Base-by-base conservation (phyloP, 2,113 vertebrate genomes). In the Zeus faber region DNA sequence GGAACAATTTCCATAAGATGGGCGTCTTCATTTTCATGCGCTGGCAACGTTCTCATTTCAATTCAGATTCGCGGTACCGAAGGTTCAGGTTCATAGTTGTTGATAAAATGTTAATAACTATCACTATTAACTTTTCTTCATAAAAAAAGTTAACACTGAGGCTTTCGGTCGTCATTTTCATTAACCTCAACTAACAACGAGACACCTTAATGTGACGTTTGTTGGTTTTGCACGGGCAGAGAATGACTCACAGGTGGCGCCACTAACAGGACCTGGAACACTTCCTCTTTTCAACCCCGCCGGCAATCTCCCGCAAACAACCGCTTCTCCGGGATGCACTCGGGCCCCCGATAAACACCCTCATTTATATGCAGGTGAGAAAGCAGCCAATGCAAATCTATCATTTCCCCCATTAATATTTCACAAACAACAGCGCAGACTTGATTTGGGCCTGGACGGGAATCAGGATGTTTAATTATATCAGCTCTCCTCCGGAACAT, bases 371-470 rank as follows among this genome's bases (percentile, higher is more conserved):
- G 73, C 79, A 85, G 71, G 77, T 74, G 68, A 68, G 62, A 14
- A 70, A 72, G 69, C 62, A 77, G 79, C 64, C 80, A 70, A 67
- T 67, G 65, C 46, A 20, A 16, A 41, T 74, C 51, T 59, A 76
- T 86, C 81, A 85, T 74, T 23, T 49, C 58, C 67, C 75, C 74
- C 62, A 82, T 83, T 81, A 20, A 2, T 57, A 67, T 77, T 83
- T 81, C 29, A 3, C 79, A 85, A 83, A 77, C 79, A 83, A 71
- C 67, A 70, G 77, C 77, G 85, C 85, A 83, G 75, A 74, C 75
- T 68, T 72, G 71, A 76, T 66, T 62, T 71, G 52, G 67, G 70
- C 71, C 76, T 52, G 73, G 72, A 54, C 69, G 63, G 63, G 54
- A 82, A 79, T 74, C 75, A 67, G 47, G 58, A 71, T 62, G 48